Evolutionary conservation across 2,113 vertebrate genomes (phyloP), one percentile per base, ranked within the genome.

Genomic region (Jaculus jaculus): DNA sequence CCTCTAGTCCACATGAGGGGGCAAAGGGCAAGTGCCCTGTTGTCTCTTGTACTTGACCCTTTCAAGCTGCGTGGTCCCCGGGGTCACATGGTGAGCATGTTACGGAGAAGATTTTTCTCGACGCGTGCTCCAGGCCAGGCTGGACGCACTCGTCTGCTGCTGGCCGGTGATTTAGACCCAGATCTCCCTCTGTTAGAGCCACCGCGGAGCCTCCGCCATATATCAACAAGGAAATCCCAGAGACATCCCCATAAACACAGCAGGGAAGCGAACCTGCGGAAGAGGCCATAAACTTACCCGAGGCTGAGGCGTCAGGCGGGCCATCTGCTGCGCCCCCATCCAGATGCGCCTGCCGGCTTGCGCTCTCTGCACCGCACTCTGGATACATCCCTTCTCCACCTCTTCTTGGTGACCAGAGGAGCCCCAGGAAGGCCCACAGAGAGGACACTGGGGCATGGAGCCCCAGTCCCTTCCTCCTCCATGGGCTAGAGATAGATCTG

Each of bases 191-290:
- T 42, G 78, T 94, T 81, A 96, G 97, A 96, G 97, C 88, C 91
- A 96, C 89, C 3, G 96, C 94, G 89, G 17, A 95, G 97, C 95
- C 96, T 96, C 96, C 96, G 96, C 98, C 97, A 0, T 98, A 98
- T 97, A 98, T 98, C 98, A 98, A 94, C 96, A 97, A 95, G 98
- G 98, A 97, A 98, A 98, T 97, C 97, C 97, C 96, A 97, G 97
- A 97, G 98, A 98, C 97, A 97, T 97, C 96, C 96, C 97, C 94
- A 97, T 98, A 98, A 98, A 98, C 78, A 79, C 98, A 97, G 98
- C 97, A 37, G 98, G 98, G 96, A 97, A 97, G 96, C 96, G 97
- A 97, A 98, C 98, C 98, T 98, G 97, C 98, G 93, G 91, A 93
- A 54, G 11, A 54, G 66, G 95, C 98, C 97, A 74, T 98, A 98